Evolutionary conservation across 2,888 invertebrate species (phyloP).

Genomic region (Hetaerina titia): DNA sequence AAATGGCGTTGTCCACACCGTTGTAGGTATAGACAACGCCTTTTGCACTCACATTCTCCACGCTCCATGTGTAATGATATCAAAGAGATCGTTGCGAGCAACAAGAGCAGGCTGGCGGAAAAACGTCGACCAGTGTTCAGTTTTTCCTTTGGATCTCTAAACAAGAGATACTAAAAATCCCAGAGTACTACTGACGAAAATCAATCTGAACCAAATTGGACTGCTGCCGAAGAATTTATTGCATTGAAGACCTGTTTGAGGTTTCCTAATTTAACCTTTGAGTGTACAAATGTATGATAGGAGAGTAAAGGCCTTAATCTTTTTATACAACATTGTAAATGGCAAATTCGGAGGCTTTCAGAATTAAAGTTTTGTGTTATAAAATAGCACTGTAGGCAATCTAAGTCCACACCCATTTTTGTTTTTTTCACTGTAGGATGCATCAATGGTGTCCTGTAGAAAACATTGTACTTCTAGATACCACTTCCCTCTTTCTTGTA

Average conservation of each 20-base stretch:
- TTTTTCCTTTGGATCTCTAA: not conserved
- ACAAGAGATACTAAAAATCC: not conserved
- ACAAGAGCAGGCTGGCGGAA: not conserved
- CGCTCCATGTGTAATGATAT: not conserved
- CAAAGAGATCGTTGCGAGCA: not conserved
- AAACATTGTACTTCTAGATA: not conserved
- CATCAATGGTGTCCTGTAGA: not conserved
- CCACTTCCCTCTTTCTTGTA: not conserved
- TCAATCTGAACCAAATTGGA: constrained; percentile 7
- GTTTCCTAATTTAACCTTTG: constrained; percentile 18
- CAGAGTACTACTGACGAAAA: not conserved
- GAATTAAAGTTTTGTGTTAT: not conserved
- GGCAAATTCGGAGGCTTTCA: not conserved
- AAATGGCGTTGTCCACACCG: not conserved
- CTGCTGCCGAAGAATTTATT: constrained; percentile 1
- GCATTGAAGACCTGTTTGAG: not conserved
- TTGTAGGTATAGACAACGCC: not conserved
- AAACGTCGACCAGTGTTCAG: not conserved
- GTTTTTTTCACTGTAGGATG: not conserved
- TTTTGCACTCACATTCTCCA: not conserved
- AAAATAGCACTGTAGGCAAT: not conserved
- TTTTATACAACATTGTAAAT: not conserved
- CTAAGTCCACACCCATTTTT: not conserved
- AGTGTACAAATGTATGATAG: constrained; percentile 1
- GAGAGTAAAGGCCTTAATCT: not conserved